These are phyloP conservation scores for Cryptophagus acutangulus DNA, from an alignment of 2,888 invertebrate genomes.

Conservation along the genomic window DNA sequence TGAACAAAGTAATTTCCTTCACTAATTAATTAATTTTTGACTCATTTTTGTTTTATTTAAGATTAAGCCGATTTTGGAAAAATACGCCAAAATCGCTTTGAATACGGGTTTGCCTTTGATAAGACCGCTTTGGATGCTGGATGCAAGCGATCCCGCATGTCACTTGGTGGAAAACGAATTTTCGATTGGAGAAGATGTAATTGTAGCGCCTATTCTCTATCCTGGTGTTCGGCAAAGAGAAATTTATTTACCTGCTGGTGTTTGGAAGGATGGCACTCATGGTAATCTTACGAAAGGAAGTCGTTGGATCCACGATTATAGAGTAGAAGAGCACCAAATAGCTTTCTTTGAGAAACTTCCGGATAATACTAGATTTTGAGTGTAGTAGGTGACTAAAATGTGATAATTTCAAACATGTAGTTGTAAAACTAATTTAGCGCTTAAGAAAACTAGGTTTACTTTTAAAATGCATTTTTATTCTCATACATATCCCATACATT, in stretches of 20 bases:
- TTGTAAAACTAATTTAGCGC: neutral
- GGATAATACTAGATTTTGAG: slow-evolving; percentile 72
- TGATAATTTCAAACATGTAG: too few species aligned
- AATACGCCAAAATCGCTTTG: slow-evolving; percentile 71
- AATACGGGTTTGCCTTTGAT: slow-evolving; percentile 80
- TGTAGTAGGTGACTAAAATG: too few species aligned
- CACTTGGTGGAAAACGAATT: slow-evolving; percentile 79
- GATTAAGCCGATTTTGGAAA: slow-evolving; percentile 71
- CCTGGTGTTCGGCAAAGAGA: slow-evolving; percentile 67
- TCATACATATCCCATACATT: slow-evolving; percentile 54
- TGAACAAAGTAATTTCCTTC: slow-evolving; percentile 60
- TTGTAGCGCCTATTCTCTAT: slow-evolving; percentile 82
- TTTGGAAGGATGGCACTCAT: slow-evolving; percentile 90
- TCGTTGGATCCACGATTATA: slow-evolving; percentile 85
- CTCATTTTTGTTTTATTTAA: too few species aligned
- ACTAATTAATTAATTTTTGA: too few species aligned
- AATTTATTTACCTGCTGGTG: slow-evolving; percentile 85
- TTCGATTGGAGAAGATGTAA: slow-evolving; percentile 81
- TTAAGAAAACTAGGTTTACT: slow-evolving; percentile 8
- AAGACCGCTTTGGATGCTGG: slow-evolving; percentile 85
- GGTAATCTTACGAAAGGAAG: slow-evolving; percentile 80
- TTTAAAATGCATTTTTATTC: slow-evolving; percentile 41
- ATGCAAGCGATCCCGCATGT: slow-evolving; percentile 73
- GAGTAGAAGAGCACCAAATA: slow-evolving; percentile 71
- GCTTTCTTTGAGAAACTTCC: slow-evolving; percentile 82